Evolutionary conservation across 2,797 vertebrate genomes (phyloP).

Genomic region (Acipenser transmontanus): DNA sequence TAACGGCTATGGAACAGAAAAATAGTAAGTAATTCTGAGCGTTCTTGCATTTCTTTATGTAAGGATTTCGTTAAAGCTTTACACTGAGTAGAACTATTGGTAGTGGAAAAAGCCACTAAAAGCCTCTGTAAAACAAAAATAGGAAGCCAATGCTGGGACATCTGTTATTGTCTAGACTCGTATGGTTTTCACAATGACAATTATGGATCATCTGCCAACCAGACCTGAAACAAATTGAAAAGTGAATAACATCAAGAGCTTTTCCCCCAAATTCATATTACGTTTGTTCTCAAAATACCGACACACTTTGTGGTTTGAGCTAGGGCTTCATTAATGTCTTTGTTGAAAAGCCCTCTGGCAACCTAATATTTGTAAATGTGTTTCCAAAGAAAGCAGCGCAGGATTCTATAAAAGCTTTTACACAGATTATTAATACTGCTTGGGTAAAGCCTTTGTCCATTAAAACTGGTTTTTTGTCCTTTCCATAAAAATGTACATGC

Average conservation of each 20-base stretch:
- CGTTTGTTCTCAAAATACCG: constrained; percentile 58
- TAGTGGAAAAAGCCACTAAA: no score
- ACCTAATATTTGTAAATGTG: constrained; percentile 63
- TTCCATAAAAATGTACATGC: background rate
- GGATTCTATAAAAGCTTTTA: constrained; percentile 56
- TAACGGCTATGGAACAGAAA: constrained; percentile 88
- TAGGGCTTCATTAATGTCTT: constrained; percentile 60
- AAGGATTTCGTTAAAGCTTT: no score
- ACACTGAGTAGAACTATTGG: no score
- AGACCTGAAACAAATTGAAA: constrained; percentile 56
- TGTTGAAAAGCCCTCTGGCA: constrained; percentile 69
- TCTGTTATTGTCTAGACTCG: no score
- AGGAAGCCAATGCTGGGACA: no score
- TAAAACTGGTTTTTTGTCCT: constrained; percentile 22
- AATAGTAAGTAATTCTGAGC: constrained; percentile 74
- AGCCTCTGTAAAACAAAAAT: no score
- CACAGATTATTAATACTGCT: constrained; percentile 60
- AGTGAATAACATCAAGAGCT: constrained; percentile 55
- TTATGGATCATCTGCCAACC: no score
- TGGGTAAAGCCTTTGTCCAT: constrained; percentile 33
- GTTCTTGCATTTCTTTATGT: no score
- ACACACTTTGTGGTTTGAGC: constrained; percentile 52
- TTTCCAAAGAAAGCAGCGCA: constrained; percentile 59
- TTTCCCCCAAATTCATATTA: constrained; percentile 47
- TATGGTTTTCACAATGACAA: no score